phyloP scores from a whole-genome alignment of 1,140 invertebrate genomes.

The Megathymus violae region DNA sequence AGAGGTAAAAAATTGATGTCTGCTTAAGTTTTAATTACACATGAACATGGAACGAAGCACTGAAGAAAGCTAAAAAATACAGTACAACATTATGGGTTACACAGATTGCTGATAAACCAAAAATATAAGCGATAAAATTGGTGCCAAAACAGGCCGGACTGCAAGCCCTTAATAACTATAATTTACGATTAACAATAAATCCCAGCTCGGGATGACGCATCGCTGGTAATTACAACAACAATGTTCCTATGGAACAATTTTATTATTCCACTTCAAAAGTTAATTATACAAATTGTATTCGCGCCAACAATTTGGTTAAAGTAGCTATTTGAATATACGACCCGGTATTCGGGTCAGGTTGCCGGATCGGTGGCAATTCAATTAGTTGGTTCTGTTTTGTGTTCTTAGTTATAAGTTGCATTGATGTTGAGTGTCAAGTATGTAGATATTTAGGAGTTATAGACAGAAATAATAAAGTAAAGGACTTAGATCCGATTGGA shows the following conservation, averaged over 20 bases:
- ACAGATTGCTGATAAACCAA: neutral
- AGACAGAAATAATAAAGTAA: too few relatives aligned
- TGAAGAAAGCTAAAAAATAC: too few relatives aligned
- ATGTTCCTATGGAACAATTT: slow-evolving; percentile 15
- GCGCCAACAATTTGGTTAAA: neutral
- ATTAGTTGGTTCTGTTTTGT: neutral
- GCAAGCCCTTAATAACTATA: slow-evolving; percentile 15
- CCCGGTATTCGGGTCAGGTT: neutral
- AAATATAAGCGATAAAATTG: slow-evolving; percentile 10
- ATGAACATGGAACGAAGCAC: too few relatives aligned
- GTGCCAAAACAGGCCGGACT: neutral
- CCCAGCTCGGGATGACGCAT: slow-evolving; percentile 15
- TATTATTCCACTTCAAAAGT: slow-evolving; percentile 4
- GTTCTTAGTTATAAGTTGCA: neutral
- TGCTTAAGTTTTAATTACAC: too few relatives aligned
- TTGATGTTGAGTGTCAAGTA: too few relatives aligned
- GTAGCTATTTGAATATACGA: neutral
- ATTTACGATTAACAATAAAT: slow-evolving; percentile 31
- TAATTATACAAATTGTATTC: slow-evolving; percentile 4
- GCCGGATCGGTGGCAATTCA: slow-evolving; percentile 1
- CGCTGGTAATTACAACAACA: slow-evolving; percentile 11
- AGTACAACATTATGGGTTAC: neutral
- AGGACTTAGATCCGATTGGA: too few relatives aligned
- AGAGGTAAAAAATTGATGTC: too few relatives aligned
- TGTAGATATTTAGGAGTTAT: too few relatives aligned